These are phyloP conservation scores for Arctocebus calabarensis DNA, from an alignment of 2,797 vertebrate genomes.

Conservation along the genomic window DNA sequence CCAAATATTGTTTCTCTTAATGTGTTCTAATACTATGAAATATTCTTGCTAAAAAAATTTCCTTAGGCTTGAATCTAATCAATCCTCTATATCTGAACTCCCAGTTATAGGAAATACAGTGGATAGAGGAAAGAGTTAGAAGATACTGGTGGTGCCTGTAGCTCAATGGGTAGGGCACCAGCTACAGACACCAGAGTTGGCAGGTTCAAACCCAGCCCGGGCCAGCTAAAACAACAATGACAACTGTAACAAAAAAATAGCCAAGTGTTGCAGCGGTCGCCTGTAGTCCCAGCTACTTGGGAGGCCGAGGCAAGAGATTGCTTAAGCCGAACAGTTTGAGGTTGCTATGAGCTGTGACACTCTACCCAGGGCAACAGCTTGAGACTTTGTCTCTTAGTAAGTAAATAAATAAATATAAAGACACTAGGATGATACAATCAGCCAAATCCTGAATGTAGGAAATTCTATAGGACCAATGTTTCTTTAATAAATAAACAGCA, in stretches of 20 bases:
- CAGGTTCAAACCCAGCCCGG: too few relatives aligned
- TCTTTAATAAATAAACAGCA: slow-evolving; percentile 2
- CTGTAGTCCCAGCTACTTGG: too few relatives aligned
- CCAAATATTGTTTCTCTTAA: not conserved
- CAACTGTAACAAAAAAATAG: too few relatives aligned
- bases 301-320: too few relatives aligned
- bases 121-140: not conserved
- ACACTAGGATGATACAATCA: not conserved
- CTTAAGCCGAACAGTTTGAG: too few relatives aligned
- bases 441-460: not conserved
- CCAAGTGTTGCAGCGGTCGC: too few relatives aligned
- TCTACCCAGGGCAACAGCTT: too few relatives aligned
- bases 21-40: not conserved
- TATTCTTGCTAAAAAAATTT: not conserved
- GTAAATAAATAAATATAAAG: not conserved
- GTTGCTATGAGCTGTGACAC: too few relatives aligned
- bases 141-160: too few relatives aligned
- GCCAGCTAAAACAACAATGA: too few relatives aligned
- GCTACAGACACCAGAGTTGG: too few relatives aligned
- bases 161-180: not conserved
- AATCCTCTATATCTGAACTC: not conserved
- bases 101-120: not conserved
- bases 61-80: slow-evolving; percentile 7
- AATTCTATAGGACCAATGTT: not conserved
- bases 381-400: too few relatives aligned